A percentile compares a stretch with the other conserved stretches of the same genome.
Evolutionary conservation across 2,113 vertebrate genomes (phyloP).

Genomic region (Archilochus colubris): DNA sequence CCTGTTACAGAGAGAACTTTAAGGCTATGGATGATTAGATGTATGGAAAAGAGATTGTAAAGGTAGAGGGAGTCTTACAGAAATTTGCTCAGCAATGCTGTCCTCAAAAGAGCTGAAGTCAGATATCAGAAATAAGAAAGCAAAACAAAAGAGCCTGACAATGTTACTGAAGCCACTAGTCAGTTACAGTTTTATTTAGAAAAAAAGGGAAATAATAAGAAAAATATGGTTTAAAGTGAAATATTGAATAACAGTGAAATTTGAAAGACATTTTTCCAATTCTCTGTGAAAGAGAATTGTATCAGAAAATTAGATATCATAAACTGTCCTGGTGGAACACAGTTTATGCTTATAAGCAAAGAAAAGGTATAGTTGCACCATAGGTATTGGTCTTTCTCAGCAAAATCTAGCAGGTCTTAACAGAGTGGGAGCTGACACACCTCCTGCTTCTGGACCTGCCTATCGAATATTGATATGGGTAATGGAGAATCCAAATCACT

Average conservation of each 20-base stretch:
- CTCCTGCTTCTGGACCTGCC: background rate
- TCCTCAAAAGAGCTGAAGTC: background rate
- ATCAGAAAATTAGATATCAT: background rate
- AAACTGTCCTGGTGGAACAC: background rate
- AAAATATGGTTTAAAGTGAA: background rate
- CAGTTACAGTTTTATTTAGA: background rate
- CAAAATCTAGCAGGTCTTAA: background rate
- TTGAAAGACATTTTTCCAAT: too few species aligned
- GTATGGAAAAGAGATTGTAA: background rate
- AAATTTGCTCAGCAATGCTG: background rate
- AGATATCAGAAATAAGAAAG: background rate
- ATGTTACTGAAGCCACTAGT: background rate
- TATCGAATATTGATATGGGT: background rate
- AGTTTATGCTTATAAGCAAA: background rate
- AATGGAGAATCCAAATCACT: background rate
- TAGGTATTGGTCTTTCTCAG: background rate
- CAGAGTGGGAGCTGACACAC: background rate
- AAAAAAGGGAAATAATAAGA: background rate
- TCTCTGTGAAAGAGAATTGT: background rate
- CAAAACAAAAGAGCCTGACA: background rate
- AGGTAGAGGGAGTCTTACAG: background rate
- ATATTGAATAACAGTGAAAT: background rate
- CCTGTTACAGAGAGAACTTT: background rate
- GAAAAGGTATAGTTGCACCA: background rate
- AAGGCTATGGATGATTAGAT: background rate